Conservation (phyloP, 2,113 vertebrate genomes). For the Opisthocomus hoazin region DNA sequence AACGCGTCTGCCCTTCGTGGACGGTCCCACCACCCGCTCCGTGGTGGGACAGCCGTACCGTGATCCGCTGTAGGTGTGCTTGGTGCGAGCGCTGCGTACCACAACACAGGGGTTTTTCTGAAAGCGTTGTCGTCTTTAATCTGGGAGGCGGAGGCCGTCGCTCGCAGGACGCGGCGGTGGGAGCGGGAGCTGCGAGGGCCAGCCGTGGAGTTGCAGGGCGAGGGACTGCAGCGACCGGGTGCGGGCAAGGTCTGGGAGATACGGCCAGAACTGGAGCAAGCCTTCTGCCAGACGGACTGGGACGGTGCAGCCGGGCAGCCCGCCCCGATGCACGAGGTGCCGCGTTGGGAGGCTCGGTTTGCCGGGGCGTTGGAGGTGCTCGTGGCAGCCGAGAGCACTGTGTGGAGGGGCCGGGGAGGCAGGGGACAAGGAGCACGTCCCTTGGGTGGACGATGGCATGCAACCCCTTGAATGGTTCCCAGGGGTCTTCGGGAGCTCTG, state of each 20-base stretch:
- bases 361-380: background rate
- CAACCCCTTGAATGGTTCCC: too few species aligned
- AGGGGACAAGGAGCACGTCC: background rate
- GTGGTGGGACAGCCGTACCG: background rate
- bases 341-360: background rate
- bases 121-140: background rate
- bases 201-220: background rate
- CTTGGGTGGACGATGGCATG: background rate
- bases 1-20: rapidly evolving
- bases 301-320: background rate
- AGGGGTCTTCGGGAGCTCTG: background rate
- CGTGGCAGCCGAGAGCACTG: too few species aligned
- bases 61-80: rapidly evolving
- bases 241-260: background rate
- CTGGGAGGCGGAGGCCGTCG: background rate
- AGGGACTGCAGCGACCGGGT: background rate
- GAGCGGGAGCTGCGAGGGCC: background rate
- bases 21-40: background rate
- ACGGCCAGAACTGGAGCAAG: background rate
- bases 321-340: background rate
- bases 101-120: background rate
- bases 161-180: rapidly evolving
- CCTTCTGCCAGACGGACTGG: too few species aligned
- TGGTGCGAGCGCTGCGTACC: background rate
- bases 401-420: background rate